phyloP scores from a whole-genome alignment of 2,113 vertebrate genomes.

The Leuciscus idus region DNA sequence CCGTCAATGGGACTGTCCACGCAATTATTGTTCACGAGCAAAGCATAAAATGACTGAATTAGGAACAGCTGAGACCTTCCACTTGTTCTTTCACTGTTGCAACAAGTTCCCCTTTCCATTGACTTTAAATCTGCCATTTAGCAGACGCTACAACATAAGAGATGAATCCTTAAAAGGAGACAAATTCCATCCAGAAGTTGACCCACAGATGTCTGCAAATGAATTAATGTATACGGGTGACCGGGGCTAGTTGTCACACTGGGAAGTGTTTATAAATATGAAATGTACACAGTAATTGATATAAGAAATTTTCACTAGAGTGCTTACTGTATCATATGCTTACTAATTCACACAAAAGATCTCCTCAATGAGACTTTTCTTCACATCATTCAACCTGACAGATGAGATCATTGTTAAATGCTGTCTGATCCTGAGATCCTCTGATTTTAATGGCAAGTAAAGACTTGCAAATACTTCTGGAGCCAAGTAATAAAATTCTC shows the following conservation, averaged over 20 bases:
- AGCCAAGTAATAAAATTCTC: neutral
- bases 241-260: neutral
- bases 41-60: constrained; percentile 4
- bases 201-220: neutral
- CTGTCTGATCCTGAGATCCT: neutral
- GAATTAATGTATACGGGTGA: too few species aligned
- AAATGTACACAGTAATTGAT: too few species aligned
- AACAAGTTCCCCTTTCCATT: neutral
- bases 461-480: neutral
- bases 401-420: neutral
- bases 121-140: neutral
- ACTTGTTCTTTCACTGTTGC: neutral
- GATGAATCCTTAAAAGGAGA: neutral
- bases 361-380: neutral
- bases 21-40: neutral
- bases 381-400: neutral
- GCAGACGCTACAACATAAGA: neutral
- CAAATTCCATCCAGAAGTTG: neutral
- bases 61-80: neutral
- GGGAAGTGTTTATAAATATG: neutral
- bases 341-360: neutral
- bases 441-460: neutral
- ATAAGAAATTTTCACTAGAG: too few species aligned
- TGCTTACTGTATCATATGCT: neutral
- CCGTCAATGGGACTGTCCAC: neutral